Base-by-base conservation (phyloP, 1,140 invertebrate species). In the Caenorhabditis briggsae region DNA sequence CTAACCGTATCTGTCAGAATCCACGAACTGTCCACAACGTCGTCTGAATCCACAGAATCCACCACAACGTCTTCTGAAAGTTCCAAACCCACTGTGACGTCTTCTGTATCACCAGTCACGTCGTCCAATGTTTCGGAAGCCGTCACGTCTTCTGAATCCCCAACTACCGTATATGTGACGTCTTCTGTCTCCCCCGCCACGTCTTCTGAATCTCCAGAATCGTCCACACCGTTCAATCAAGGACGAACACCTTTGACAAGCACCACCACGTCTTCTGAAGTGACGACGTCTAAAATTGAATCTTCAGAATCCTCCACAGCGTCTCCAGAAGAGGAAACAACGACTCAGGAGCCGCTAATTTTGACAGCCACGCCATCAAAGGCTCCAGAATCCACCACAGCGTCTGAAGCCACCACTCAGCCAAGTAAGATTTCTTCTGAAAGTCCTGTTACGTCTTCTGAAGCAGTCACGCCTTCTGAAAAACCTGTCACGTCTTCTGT, bases 201-300 rank as follows among this genome's bases (percentile, higher is more conserved):
- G 20, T n/a, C 56, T 59, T 59, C 56, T 59, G 56, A 59, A 59
- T 8, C 20, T 70, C 59, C 59, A 61, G 41, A 70, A 70, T 33
- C 16, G 16, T n/a, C 64, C 41, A 70, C 65, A 25, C 43, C 65
- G 18, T 70, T 70, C 23, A 70, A 70, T 48, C 65, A 70, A 70
- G 43, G 43, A n/a, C 20, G 65, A 2, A 70, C 65, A 70, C 65
- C 65, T 48, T 18, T 70, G 8, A 70, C 50, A 25, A 58, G 55
- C 78, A 14, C 50, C 78, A 11, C 33, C 65, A 48, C 46, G 23
- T 43, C 25, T 23, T 41, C 33, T 74, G 65, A 41, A 74, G 46
- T 14, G 14, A 18, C 33, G 25, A n/a, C 25, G 9, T 16, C 33
- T 33, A n/a, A 20, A 23, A 9, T 41, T 41, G 25, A 46, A 23